phyloP scores from a whole-genome alignment of 2,797 vertebrate genomes.

The Zenarchopterus dispar region DNA sequence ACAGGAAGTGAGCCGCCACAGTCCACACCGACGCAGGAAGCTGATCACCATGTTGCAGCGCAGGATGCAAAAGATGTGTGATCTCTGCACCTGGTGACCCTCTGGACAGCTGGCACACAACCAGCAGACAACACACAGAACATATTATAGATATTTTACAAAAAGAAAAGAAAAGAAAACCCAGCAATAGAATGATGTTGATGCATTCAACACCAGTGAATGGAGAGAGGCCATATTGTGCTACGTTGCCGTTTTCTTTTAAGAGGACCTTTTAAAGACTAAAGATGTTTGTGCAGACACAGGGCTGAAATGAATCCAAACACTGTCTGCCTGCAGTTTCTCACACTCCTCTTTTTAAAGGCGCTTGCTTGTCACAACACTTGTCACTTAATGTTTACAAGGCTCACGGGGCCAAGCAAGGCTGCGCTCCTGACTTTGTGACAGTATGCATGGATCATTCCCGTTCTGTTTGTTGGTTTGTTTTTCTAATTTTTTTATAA shows the following conservation, averaged over 20 bases:
- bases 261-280: slow-evolving; percentile 70
- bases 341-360: slow-evolving; percentile 69
- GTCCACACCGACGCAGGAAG: slow-evolving; percentile 76
- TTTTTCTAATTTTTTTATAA: slow-evolving; percentile 51
- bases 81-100: slow-evolving; percentile 60
- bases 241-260: slow-evolving; percentile 50
- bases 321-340: slow-evolving; percentile 68
- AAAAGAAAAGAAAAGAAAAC: slow-evolving; percentile 2
- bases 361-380: slow-evolving; percentile 74
- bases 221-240: slow-evolving; percentile 31
- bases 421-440: slow-evolving; percentile 64
- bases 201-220: slow-evolving; percentile 44
- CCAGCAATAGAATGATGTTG: slow-evolving; percentile 41
- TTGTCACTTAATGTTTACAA: slow-evolving; percentile 77
- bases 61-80: slow-evolving; percentile 63
- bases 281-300: slow-evolving; percentile 48
- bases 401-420: slow-evolving; percentile 54
- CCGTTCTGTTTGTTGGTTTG: slow-evolving; percentile 9
- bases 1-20: slow-evolving; percentile 76
- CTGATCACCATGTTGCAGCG: slow-evolving; percentile 64
- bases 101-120: slow-evolving; percentile 56
- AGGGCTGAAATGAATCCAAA: slow-evolving; percentile 60
- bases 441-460: slow-evolving; percentile 45
- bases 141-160: slow-evolving; percentile 17
- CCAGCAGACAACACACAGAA: slow-evolving; percentile 34